These are phyloP conservation scores for Phalacrocorax brasilianus DNA, from an alignment of 2,113 vertebrate genomes.

Conservation along the genomic window DNA sequence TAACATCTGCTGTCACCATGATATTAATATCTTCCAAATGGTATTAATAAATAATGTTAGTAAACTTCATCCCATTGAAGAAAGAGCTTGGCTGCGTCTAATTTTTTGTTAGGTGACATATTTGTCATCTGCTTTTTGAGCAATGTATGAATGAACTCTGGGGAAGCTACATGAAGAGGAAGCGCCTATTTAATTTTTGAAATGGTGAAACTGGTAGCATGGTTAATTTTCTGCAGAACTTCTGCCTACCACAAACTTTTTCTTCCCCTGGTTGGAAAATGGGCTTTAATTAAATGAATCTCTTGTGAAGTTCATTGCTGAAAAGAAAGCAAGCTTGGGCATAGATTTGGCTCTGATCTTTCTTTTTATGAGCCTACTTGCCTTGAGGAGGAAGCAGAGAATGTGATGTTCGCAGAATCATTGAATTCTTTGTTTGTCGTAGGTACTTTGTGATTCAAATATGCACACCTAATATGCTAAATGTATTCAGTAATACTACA, in stretches of 20 bases:
- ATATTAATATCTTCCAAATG: neutral
- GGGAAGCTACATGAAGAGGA: neutral
- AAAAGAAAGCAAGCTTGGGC: neutral
- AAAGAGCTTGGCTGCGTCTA: neutral
- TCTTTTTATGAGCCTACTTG: neutral
- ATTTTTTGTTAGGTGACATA: neutral
- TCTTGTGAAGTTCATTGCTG: neutral
- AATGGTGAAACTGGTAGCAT: neutral
- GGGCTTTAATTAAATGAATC: neutral
- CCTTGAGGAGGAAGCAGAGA: neutral
- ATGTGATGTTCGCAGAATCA: neutral
- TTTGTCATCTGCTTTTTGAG: neutral
- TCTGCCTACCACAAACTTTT: neutral
- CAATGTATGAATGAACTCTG: neutral
- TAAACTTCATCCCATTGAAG: neutral
- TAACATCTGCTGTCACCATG: neutral
- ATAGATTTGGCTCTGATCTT: neutral
- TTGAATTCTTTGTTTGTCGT: conserved; percentile 5
- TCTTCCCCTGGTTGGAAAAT: neutral
- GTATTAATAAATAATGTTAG: neutral
- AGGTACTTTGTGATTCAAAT: neutral
- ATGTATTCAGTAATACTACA: neutral
- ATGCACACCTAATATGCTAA: neutral
- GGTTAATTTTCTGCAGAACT: neutral
- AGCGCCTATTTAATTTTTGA: neutral